Conservation (phyloP, 2,797 vertebrate genomes). For the Leptodactylus fallax region DNA sequence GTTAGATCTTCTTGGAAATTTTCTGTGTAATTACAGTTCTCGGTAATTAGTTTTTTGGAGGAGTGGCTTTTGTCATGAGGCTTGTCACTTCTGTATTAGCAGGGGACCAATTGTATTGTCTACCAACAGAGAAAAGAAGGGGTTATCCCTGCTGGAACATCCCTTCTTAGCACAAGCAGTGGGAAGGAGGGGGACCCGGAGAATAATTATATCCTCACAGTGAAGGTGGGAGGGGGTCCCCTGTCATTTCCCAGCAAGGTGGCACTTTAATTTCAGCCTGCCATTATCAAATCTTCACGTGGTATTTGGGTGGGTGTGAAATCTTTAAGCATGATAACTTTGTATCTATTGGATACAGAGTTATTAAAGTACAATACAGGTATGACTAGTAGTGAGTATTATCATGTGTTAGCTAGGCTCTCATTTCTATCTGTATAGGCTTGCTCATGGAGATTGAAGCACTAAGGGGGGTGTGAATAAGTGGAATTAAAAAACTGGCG, state of each 20-base stretch:
- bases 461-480: too few species aligned
- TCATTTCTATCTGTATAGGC: too few species aligned
- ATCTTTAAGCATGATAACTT: background rate
- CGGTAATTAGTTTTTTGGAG: constrained; percentile 34
- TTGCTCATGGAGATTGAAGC: too few species aligned
- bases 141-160: constrained; percentile 38
- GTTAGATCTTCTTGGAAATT: constrained; percentile 37
- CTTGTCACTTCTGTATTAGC: constrained; percentile 24
- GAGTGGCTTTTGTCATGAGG: background rate
- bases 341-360: background rate
- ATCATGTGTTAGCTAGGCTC: too few species aligned
- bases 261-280: constrained; percentile 59
- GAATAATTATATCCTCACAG: constrained; percentile 48
- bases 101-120: background rate
- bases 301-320: constrained; percentile 45
- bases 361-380: constrained; percentile 1
- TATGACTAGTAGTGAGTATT: background rate
- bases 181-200: constrained; percentile 45
- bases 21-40: constrained; percentile 40
- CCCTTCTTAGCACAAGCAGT: constrained; percentile 16
- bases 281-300: constrained; percentile 21
- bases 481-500: too few species aligned
- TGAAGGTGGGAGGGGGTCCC: constrained; percentile 48
- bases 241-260: constrained; percentile 50
- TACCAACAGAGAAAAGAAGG: background rate